Base-by-base conservation (phyloP, 2,888 invertebrate species). In the Torymus texanus region DNA sequence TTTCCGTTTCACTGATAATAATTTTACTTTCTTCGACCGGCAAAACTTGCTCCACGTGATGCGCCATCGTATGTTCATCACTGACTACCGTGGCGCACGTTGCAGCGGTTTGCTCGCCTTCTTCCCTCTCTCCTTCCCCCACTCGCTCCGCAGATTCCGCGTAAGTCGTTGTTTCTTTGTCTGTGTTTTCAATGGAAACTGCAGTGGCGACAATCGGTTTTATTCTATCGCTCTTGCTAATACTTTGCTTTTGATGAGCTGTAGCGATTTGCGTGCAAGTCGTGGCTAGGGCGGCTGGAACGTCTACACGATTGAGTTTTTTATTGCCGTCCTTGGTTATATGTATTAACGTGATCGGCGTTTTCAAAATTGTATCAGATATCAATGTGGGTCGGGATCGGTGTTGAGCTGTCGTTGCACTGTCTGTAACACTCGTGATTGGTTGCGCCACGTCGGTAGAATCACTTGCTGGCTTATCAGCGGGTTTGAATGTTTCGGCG, bases 341-440 rank as follows among this genome's bases (percentile, higher is more conserved):
- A 24, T 80, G 78, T 21, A 80, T 78, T 18, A 78, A 72, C 12
- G 79, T 80, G 10, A 82, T 82, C 18, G 79, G 80, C 3, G 77
- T 79, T 67, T 77, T 81, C 16, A 81, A 67, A 63, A 79, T 75
- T 14, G 41, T 71, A 24, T 79, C 79, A 1, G 81, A 81, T 29
- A 74, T 79, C 66, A 79, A 67, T 2, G 74, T 79, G 1, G 81
- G 81, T 10, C 78, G 81, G 3, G 67, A 50, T 14, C 73, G 71
- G 10, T 12, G 21, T 16, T 71, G 58, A 2, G 12, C 13, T 2
- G 50, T 18, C 56, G 50, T 14, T 55, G 75, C 0, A 2, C 5
- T 24, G 4, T 56, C 24, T 50, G 41, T 3, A 41, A 5, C 5
- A 8, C 41, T n/a, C 4, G 18, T 21, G 65, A 70, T 73, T 51